Evolutionary conservation across 2,113 vertebrate species (phyloP).

Genomic region (Platysteira castanea): DNA sequence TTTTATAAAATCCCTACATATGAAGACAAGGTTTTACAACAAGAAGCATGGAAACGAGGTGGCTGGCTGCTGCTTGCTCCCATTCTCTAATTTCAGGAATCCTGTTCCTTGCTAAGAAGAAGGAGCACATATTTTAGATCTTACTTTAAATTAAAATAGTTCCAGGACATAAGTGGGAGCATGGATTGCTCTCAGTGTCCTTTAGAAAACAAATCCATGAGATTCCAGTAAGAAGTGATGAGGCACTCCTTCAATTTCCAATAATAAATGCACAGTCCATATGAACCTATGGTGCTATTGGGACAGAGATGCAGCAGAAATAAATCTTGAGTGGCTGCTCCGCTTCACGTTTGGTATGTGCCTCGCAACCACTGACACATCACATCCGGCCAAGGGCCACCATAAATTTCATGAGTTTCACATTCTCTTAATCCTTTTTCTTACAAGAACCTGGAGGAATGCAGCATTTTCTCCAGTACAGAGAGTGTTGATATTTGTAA

Average conservation of each 20-base stretch:
- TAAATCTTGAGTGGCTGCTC: background rate
- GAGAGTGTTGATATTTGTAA: background rate
- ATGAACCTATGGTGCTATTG: background rate
- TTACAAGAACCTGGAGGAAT: background rate
- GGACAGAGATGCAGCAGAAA: background rate
- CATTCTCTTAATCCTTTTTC: slow-evolving; percentile 19
- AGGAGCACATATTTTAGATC: background rate
- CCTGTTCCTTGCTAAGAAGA: background rate
- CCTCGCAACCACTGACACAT: background rate
- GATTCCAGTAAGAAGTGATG: slow-evolving; percentile 25
- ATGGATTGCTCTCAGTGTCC: background rate
- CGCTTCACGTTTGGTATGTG: background rate
- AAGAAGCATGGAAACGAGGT: background rate
- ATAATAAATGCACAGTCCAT: background rate
- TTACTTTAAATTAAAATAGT: slow-evolving; percentile 25
- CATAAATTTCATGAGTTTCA: background rate
- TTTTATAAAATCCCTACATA: background rate
- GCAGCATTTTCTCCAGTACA: background rate
- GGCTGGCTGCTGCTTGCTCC: background rate
- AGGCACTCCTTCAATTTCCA: slow-evolving; percentile 14
- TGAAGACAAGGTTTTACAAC: background rate
- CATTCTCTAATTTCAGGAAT: background rate
- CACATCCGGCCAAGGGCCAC: background rate
- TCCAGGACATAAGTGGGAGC: background rate
- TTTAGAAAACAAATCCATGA: background rate